phyloP scores from a whole-genome alignment of 2,797 vertebrate genomes.

The Phataginus tetradactyla region DNA sequence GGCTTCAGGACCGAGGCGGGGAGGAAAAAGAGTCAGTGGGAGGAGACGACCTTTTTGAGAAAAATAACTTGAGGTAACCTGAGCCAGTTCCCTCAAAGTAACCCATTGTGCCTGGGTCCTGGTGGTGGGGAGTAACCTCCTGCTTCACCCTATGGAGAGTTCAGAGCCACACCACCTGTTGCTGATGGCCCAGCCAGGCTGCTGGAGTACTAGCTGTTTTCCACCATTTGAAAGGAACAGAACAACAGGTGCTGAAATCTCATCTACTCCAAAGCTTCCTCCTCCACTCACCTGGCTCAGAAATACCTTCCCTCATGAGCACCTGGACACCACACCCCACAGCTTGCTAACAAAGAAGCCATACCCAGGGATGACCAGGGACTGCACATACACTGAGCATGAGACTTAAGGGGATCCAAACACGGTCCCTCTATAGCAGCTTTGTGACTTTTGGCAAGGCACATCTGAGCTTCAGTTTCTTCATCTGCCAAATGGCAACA shows the following conservation, averaged over 20 bases:
- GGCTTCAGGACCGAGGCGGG: background rate
- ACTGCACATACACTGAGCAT: background rate
- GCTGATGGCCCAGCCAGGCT: background rate
- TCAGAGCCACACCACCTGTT: background rate
- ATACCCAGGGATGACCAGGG: background rate
- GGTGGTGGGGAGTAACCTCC: background rate
- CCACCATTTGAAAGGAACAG: background rate
- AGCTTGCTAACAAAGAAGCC: background rate
- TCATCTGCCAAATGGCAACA: background rate
- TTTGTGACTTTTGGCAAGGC: background rate
- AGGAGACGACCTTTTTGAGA: background rate
- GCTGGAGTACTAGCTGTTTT: background rate
- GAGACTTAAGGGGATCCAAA: background rate
- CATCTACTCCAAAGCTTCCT: background rate
- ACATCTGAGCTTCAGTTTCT: background rate
- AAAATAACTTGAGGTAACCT: background rate
- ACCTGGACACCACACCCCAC: background rate
- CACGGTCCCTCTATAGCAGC: background rate
- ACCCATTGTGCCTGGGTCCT: background rate
- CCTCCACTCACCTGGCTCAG: background rate
- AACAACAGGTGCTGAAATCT: constrained; percentile 13
- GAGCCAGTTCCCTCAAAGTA: background rate
- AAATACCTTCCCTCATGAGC: background rate
- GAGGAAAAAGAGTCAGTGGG: background rate
- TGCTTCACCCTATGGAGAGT: background rate